A percentile compares a stretch with the other conserved stretches of the same genome.
phyloP scores from a whole-genome alignment of 2,797 vertebrate genomes.

The Columba guinea region DNA sequence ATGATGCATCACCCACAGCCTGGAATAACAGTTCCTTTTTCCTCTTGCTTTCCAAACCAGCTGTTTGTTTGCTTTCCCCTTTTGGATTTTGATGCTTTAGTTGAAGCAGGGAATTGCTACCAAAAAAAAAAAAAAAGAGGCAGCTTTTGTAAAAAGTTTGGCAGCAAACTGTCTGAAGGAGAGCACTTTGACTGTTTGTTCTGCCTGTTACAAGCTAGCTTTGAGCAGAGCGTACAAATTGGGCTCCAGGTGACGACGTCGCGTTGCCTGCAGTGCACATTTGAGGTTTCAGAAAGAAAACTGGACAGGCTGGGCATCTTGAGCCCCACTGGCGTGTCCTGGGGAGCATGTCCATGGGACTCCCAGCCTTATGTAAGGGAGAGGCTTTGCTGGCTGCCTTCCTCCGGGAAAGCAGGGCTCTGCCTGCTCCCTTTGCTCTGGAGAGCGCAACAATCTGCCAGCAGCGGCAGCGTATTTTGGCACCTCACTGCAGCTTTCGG shows the following conservation, averaged over 20 bases:
- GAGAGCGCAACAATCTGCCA: not conserved
- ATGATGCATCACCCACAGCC: not conserved
- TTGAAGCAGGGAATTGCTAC: not conserved
- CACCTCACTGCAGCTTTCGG: not conserved
- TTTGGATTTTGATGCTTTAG: conserved; percentile 11
- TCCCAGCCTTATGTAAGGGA: not conserved
- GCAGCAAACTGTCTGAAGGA: not conserved
- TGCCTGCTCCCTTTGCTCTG: not conserved
- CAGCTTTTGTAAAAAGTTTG: conserved; percentile 37
- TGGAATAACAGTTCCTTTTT: conserved; percentile 26
- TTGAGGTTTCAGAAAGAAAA: not conserved
- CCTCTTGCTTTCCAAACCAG: conserved; percentile 46
- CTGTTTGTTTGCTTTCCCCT: conserved; percentile 50
- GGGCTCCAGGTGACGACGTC: rapidly evolving
- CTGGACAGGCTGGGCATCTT: not conserved
- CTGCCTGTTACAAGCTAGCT: not conserved
- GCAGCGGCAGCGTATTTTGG: not conserved
- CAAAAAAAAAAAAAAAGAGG: not conserved
- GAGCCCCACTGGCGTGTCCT: not conserved
- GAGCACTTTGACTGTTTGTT: not conserved
- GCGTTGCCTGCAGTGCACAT: rapidly evolving
- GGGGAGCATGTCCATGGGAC: not conserved
- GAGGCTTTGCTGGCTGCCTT: conserved; percentile 12
- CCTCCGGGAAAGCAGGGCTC: not conserved
- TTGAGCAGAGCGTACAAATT: not conserved